Conservation (phyloP, 1,140 invertebrate species). For the Temnothorax longispinosus region DNA sequence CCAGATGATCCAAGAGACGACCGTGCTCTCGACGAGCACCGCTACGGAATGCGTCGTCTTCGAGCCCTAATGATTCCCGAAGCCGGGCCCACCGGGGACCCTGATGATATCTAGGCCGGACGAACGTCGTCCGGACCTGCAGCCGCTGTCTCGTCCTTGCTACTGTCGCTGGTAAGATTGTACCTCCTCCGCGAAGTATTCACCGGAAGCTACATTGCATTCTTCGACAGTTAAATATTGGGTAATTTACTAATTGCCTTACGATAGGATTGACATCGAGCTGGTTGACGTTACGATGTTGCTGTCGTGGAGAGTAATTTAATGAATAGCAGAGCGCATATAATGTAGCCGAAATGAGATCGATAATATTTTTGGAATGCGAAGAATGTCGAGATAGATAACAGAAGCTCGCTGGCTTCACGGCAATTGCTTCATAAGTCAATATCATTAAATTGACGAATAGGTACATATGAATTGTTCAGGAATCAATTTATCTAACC, state of each 20-base stretch:
- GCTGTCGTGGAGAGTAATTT: not conserved
- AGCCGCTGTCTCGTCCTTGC: constrained; percentile 38
- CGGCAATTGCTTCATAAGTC: constrained; percentile 46
- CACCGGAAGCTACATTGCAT: constrained; percentile 40
- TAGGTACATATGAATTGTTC: constrained; percentile 6
- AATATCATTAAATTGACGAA: constrained; percentile 26
- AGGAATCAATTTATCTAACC: constrained; percentile 13
- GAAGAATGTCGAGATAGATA: constrained; percentile 37
- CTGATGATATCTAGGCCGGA: constrained; percentile 73
- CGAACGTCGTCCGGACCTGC: constrained; percentile 54
- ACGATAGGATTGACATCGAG: constrained; percentile 20
- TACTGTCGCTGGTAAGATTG: constrained; percentile 52
- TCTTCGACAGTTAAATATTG: constrained; percentile 66
- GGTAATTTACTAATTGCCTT: constrained; percentile 55
- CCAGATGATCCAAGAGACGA: constrained; percentile 68
- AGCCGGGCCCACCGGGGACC: constrained; percentile 67
- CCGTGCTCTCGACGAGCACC: constrained; percentile 20
- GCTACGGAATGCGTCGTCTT: constrained; percentile 71
- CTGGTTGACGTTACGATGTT: not conserved
- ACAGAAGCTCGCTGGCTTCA: constrained; percentile 11
- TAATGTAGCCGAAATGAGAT: not conserved
- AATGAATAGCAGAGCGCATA: not conserved
- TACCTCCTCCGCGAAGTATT: constrained; percentile 49
- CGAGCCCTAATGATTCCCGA: constrained; percentile 73
- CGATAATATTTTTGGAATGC: constrained; percentile 14